These are phyloP conservation scores for Dolomedes plantarius DNA, from an alignment of 2,888 invertebrate species.

Conservation along the genomic window DNA sequence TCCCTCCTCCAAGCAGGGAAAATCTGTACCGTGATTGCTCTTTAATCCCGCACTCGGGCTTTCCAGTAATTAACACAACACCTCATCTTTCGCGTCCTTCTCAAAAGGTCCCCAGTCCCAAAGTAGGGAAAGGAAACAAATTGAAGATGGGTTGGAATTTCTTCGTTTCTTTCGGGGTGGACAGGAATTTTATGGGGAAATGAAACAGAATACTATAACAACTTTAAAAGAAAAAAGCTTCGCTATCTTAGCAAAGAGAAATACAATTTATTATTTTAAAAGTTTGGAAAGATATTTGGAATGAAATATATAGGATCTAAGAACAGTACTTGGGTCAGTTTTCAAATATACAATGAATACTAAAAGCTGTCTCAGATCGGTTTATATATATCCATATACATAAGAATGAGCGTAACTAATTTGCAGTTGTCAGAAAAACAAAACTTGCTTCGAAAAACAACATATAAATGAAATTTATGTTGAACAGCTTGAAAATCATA, in stretches of 20 bases:
- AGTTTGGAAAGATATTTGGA: too few species aligned
- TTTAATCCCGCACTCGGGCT: conserved; percentile 61
- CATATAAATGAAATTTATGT: too few species aligned
- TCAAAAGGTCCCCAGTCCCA: conserved; percentile 29
- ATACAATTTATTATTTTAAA: too few species aligned
- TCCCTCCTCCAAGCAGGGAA: conserved; percentile 7
- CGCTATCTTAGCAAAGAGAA: conserved; percentile 46
- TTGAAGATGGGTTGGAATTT: conserved; percentile 42
- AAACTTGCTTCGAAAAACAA: too few species aligned
- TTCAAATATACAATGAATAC: too few species aligned
- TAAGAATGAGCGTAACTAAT: too few species aligned
- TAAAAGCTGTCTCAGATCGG: too few species aligned
- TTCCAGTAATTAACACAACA: conserved; percentile 67
- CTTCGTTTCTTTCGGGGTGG: conserved; percentile 29
- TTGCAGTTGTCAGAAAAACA: too few species aligned
- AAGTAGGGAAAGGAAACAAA: conserved; percentile 56
- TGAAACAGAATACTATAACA: conserved; percentile 8
- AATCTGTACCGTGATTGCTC: conserved; percentile 61
- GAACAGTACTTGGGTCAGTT: too few species aligned
- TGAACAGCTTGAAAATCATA: too few species aligned
- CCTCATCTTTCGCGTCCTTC: conserved; percentile 57
- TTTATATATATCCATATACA: too few species aligned
- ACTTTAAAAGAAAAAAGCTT: conserved; percentile 1
- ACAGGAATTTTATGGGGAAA: conserved; percentile 54
- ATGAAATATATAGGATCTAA: too few species aligned